phyloP scores from a whole-genome alignment of 2,113 vertebrate genomes.

The Platichthys flesus region DNA sequence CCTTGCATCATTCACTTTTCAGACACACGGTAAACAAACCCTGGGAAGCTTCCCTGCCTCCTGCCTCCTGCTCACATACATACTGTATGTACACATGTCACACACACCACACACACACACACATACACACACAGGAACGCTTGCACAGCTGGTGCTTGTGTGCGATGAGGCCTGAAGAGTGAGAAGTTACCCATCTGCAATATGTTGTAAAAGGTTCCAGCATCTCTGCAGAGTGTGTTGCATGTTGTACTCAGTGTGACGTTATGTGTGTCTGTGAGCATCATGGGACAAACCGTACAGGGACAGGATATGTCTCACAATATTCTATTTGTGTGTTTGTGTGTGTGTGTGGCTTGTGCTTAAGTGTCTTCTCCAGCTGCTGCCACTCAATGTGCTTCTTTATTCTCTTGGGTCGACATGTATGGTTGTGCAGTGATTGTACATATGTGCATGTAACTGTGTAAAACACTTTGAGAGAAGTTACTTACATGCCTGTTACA shows the following conservation, averaged over 20 bases:
- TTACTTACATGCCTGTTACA: neutral
- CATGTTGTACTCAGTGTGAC: slow-evolving; percentile 32
- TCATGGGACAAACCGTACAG: slow-evolving; percentile 19
- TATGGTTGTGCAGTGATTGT: neutral
- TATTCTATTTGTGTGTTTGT: neutral
- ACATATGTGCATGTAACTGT: neutral
- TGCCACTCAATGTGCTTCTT: neutral
- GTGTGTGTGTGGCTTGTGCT: neutral
- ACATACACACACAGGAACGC: neutral
- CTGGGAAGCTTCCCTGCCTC: slow-evolving; percentile 36
- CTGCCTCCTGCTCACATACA: slow-evolving; percentile 5
- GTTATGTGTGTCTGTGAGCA: slow-evolving; percentile 20
- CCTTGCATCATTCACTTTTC: slow-evolving; percentile 41
- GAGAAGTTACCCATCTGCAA: slow-evolving; percentile 51
- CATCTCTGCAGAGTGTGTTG: slow-evolving; percentile 36
- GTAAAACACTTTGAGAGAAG: neutral
- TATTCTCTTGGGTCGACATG: slow-evolving; percentile 16
- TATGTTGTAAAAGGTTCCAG: slow-evolving; percentile 40
- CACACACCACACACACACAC: slow-evolving; percentile 15
- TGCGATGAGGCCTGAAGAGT: slow-evolving; percentile 50
- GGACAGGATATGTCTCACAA: neutral
- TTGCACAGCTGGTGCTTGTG: slow-evolving; percentile 57
- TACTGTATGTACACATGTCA: slow-evolving; percentile 5
- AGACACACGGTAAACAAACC: neutral
- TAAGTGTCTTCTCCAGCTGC: neutral